A percentile compares a stretch with the other conserved stretches of the same genome.
These are phyloP conservation scores for Poeciliopsis prolifica DNA, from an alignment of 2,113 vertebrate species.

Conservation along the genomic window DNA sequence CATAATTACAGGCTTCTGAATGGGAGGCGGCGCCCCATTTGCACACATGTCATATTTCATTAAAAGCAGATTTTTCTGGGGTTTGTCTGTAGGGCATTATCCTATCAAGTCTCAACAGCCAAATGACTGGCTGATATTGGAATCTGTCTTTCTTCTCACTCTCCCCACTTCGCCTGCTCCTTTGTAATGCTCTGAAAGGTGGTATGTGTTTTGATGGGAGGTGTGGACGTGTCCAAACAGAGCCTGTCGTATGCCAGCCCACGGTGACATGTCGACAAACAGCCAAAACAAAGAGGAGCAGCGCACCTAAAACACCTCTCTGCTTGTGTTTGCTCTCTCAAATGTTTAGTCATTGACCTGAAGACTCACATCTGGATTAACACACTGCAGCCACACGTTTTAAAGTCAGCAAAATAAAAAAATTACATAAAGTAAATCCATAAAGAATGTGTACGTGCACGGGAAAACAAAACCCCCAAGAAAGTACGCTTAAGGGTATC, in stretches of 20 bases:
- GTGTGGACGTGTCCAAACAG: slow-evolving; percentile 69
- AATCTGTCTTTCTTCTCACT: slow-evolving; percentile 64
- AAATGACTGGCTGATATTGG: slow-evolving; percentile 92
- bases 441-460: neutral
- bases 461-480: neutral
- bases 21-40: slow-evolving; percentile 95
- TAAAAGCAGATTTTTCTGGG: slow-evolving; percentile 91
- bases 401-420: neutral
- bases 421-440: too few relatives aligned
- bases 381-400: neutral
- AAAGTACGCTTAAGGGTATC: neutral
- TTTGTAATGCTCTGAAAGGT: slow-evolving; percentile 64
- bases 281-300: slow-evolving; percentile 53
- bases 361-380: slow-evolving; percentile 4
- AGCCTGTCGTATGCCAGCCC: slow-evolving; percentile 52
- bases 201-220: slow-evolving; percentile 74
- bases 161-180: slow-evolving; percentile 36
- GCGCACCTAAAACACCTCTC: slow-evolving; percentile 42
- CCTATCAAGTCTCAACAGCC: slow-evolving; percentile 94
- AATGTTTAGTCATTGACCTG: slow-evolving; percentile 18
- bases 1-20: slow-evolving; percentile 98
- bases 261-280: slow-evolving; percentile 51
- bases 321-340: neutral
- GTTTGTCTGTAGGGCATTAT: slow-evolving; percentile 90
- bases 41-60: slow-evolving; percentile 99